Conservation (phyloP, 2,113 vertebrate genomes). For the rabbit (Oryctolagus cuniculus) region DNA sequence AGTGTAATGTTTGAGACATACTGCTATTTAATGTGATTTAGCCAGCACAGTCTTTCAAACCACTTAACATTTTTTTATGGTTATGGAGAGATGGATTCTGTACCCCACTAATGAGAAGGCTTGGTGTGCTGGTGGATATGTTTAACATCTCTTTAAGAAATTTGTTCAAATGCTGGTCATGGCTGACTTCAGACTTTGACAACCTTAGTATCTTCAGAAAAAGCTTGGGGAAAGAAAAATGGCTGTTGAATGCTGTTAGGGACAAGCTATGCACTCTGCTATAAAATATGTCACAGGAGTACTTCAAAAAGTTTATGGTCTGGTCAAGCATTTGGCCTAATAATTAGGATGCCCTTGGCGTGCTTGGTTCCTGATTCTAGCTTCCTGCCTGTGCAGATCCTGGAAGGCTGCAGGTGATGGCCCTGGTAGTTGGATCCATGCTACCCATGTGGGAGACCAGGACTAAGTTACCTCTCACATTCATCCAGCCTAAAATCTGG, state of each 20-base stretch:
- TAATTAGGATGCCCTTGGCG: too few species aligned
- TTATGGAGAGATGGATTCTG: neutral
- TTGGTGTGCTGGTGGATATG: neutral
- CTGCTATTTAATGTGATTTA: neutral
- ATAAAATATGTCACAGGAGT: neutral
- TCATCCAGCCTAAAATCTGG: too few species aligned
- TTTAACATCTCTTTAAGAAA: neutral
- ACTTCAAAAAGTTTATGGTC: too few species aligned
- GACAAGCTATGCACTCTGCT: neutral
- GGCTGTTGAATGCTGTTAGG: slow-evolving; percentile 10
- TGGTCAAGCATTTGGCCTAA: too few species aligned
- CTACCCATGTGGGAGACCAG: too few species aligned
- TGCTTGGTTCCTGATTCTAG: too few species aligned
- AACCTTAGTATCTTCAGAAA: neutral
- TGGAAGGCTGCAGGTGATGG: too few species aligned
- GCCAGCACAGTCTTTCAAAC: neutral
- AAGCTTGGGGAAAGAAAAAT: neutral
- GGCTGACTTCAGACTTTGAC: slow-evolving; percentile 5
- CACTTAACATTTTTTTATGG: neutral
- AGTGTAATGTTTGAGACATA: neutral
- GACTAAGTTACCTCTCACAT: too few species aligned
- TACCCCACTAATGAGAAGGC: neutral
- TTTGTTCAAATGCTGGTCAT: neutral
- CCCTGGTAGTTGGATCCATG: too few species aligned
- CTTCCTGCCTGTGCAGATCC: too few species aligned